Base-by-base conservation (phyloP, 2,888 invertebrate species). In the Drosophila histrio region DNA sequence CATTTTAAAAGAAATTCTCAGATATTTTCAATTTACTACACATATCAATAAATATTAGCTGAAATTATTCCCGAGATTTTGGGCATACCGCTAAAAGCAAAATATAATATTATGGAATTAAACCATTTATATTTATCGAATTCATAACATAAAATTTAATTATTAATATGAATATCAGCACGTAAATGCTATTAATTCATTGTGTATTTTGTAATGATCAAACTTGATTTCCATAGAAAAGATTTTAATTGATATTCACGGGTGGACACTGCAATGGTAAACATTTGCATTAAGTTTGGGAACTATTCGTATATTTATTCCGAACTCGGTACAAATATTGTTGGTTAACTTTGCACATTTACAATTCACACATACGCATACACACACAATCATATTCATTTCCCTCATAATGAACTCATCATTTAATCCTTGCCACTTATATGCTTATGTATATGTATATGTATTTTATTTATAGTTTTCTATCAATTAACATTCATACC, bases 391-490 rank as follows among this genome's bases (percentile, higher is more conserved):
- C 49, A 52, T 28, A 34, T 8, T 26, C 46, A 52, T 50, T 21
- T 26, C 39, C 26, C n/a, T 11, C 22, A 50, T 47, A 47, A 43
- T 28, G n/a, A 34, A 36, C 17, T 60, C 57, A 60, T 73, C 50
- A 56, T 74, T 13, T 54, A 30, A 70, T 65, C 39, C 49, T 44
- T 61, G 60, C 44, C 41, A 70, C 44, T 74, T 60, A 60, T 43
- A 43, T 62, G 65, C 71, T 72, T 72, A 57, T 56, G 69, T 61
- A 61, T 66, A 67, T 66, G 56, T 57, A 67, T 41, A 71, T 62
- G 56, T 63, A 72, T 73, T 77, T 61, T 77, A 59, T 71, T 85
- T 82, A 77, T 82, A 82, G 86, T 82, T 82, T 66, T 60, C 72
- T 57, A 58, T 61, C 69, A 62, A 71, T 71, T 44, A 66, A 46